Evolutionary conservation across 2,888 invertebrate genomes (phyloP).

Genomic region (Pristionchus arcanus): DNA sequence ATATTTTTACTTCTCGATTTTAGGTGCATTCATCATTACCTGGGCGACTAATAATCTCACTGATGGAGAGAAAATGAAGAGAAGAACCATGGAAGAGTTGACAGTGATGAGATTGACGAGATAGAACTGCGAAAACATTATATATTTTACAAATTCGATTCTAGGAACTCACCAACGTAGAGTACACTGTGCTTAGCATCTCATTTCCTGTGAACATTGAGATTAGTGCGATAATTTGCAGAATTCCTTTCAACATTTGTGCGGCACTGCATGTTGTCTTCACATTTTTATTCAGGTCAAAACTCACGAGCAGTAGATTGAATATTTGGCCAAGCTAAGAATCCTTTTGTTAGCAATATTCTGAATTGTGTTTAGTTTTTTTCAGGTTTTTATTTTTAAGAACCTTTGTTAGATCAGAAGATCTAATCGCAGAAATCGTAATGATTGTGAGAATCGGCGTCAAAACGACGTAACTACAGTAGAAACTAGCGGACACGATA

Average conservation of each 20-base stretch:
- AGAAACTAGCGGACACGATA: no score
- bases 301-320: not conserved
- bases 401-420: no score
- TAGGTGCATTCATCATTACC: not conserved
- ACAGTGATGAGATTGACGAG: not conserved
- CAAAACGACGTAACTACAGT: no score
- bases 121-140: not conserved
- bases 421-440: no score
- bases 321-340: no score
- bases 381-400: no score
- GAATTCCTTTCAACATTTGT: slow-evolving; percentile 6
- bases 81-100: not conserved
- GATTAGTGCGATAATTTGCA: not conserved
- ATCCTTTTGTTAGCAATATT: no score
- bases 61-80: not conserved
- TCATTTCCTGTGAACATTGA: not conserved
- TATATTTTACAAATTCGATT: not conserved
- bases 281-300: not conserved
- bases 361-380: no score
- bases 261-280: not conserved
- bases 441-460: no score
- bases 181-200: not conserved
- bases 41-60: not conserved
- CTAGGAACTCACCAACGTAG: not conserved
- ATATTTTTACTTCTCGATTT: no score